Percentiles rank a stretch among this genome's conserved stretches.
phyloP scores from a whole-genome alignment of 2,113 vertebrate genomes.

The Pao palembangensis region DNA sequence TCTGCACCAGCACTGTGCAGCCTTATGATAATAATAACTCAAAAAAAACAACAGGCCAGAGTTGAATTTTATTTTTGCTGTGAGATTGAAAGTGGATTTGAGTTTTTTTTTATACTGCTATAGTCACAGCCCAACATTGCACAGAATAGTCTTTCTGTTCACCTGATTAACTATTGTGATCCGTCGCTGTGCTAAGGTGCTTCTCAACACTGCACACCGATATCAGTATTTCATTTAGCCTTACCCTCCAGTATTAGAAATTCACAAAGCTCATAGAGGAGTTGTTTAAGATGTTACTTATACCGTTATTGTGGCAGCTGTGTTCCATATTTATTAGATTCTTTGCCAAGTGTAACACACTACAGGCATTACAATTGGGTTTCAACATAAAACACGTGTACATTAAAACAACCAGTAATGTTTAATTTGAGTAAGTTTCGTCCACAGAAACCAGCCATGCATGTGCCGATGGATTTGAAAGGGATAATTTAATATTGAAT shows the following conservation, averaged over 20 bases:
- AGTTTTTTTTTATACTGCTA: no score
- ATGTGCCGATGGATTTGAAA: constrained; percentile 52
- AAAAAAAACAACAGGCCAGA: background rate
- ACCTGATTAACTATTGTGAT: background rate
- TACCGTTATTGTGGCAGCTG: constrained; percentile 45
- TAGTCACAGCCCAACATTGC: background rate
- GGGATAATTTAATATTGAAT: constrained; percentile 39
- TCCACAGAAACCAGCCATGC: constrained; percentile 27
- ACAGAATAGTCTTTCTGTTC: background rate
- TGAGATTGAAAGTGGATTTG: no score
- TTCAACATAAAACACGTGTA: background rate
- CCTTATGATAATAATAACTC: background rate
- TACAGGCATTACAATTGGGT: constrained; percentile 14
- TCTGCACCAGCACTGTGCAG: background rate
- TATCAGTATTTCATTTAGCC: constrained; percentile 25
- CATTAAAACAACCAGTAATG: constrained; percentile 22
- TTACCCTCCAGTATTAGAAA: constrained; percentile 45
- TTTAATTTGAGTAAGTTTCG: constrained; percentile 10
- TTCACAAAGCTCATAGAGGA: constrained; percentile 3
- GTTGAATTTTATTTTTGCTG: no score
- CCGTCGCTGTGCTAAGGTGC: no score
- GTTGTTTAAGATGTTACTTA: constrained; percentile 18
- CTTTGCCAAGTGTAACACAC: constrained; percentile 36
- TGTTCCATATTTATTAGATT: constrained; percentile 21
- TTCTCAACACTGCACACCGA: background rate